Percentiles rank a stretch among this genome's conserved stretches.
Evolutionary conservation across 2,113 vertebrate genomes (phyloP).

Genomic region (Rhinogobius similis): DNA sequence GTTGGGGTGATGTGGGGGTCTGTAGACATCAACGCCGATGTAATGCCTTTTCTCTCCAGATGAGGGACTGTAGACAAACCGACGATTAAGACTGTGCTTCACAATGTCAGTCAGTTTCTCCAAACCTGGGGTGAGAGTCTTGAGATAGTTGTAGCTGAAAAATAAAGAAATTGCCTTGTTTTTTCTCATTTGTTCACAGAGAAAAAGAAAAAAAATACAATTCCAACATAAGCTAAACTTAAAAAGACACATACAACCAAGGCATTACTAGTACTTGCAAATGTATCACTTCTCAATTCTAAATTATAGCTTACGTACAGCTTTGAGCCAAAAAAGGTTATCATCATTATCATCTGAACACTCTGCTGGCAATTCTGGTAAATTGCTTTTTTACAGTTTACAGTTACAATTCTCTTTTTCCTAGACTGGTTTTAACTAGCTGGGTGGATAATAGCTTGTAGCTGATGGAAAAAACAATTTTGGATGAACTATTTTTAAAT

Average conservation of each 20-base stretch:
- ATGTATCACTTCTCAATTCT: too few relatives aligned
- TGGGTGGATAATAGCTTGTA: neutral
- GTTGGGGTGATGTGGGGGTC: conserved; percentile 70
- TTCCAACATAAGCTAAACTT: too few relatives aligned
- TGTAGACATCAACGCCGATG: conserved; percentile 77
- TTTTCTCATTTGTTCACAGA: neutral
- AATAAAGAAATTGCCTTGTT: conserved; percentile 5
- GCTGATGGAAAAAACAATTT: neutral
- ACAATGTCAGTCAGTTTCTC: conserved; percentile 88
- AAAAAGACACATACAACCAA: too few relatives aligned
- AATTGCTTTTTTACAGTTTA: neutral
- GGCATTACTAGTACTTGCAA: too few relatives aligned
- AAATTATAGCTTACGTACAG: neutral
- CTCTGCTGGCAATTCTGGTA: neutral
- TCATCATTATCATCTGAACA: neutral
- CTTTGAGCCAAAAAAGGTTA: neutral
- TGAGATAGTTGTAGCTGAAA: conserved; percentile 87
- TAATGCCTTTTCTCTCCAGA: conserved; percentile 80
- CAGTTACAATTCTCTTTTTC: neutral
- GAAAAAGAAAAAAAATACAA: neutral
- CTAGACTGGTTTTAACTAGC: conserved; percentile 26
- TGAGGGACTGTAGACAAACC: conserved; percentile 80
- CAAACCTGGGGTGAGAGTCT: conserved; percentile 82
- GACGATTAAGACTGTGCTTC: conserved; percentile 81
- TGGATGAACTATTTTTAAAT: conserved; percentile 1